Evolutionary conservation across 2,888 invertebrate species (phyloP).

Genomic region (Drosophila formosana): DNA sequence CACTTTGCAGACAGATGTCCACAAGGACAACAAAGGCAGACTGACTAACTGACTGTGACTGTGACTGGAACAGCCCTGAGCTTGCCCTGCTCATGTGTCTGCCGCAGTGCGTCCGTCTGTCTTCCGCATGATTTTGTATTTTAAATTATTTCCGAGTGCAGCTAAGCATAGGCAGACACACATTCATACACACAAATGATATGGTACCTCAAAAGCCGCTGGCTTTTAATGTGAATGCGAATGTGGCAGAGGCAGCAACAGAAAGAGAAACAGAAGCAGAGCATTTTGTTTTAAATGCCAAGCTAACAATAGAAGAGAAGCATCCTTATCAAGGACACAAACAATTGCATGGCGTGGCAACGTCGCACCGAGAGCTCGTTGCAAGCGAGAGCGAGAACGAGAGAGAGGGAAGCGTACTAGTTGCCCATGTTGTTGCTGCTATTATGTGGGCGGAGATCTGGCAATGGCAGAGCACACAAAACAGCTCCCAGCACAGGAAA

Average conservation of each 20-base stretch:
- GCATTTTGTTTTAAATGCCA: conserved; percentile 78
- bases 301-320: conserved; percentile 79
- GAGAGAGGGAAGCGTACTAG: conserved; percentile 43
- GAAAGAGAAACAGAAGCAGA: conserved; percentile 26
- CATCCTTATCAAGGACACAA: conserved; percentile 82
- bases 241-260: conserved; percentile 14
- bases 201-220: conserved; percentile 61
- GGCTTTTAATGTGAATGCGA: conserved; percentile 60
- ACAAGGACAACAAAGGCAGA: conserved; percentile 43
- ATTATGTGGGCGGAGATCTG: conserved; percentile 32
- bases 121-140: conserved; percentile 80
- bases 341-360: conserved; percentile 55
- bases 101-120: conserved; percentile 65
- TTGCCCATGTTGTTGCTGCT: conserved; percentile 28
- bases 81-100: conserved; percentile 56
- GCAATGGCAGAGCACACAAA: conserved; percentile 60
- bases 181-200: conserved; percentile 5
- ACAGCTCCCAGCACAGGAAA: conserved; percentile 69
- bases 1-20: conserved; percentile 18
- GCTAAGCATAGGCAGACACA: conserved; percentile 49
- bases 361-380: conserved; percentile 18
- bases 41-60: conserved; percentile 5
- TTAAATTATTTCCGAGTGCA: conserved; percentile 76
- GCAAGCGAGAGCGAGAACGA: conserved; percentile 22
- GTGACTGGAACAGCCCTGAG: conserved; percentile 38